Conservation (phyloP, 2,113 vertebrate genomes). For the Gallinago jamesoni region DNA sequence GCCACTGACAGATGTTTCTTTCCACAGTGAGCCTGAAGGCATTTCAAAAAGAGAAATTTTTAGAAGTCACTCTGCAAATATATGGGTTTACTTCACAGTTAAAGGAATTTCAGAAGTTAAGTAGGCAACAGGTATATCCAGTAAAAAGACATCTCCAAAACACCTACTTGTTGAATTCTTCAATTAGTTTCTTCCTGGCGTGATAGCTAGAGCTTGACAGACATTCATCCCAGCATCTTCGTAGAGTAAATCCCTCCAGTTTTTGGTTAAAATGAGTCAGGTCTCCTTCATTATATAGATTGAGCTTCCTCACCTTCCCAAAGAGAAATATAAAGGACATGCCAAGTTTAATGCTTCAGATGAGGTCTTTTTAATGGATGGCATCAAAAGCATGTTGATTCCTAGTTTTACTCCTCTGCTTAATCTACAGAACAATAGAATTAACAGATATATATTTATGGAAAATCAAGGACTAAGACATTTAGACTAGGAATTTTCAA, state of each 20-base stretch:
- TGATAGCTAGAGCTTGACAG: conserved; percentile 77
- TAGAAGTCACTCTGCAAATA: not conserved
- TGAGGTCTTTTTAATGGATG: not conserved
- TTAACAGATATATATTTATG: not conserved
- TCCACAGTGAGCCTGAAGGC: not conserved
- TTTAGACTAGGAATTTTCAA: not conserved
- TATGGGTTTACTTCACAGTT: not conserved
- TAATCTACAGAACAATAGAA: not conserved
- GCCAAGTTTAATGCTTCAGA: not conserved
- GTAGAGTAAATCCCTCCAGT: conserved; percentile 83
- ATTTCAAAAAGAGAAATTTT: not conserved
- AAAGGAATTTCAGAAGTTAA: not conserved
- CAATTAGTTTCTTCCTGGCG: conserved; percentile 67
- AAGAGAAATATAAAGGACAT: not conserved
- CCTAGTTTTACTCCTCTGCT: not conserved
- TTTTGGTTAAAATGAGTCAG: conserved; percentile 89
- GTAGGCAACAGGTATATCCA: not conserved
- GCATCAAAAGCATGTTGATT: not conserved
- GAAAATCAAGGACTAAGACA: not conserved
- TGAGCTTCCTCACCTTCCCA: conserved; percentile 84
- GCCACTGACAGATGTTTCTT: not conserved
- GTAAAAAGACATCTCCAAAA: not conserved
- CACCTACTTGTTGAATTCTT: conserved; percentile 88
- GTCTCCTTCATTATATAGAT: conserved; percentile 89
- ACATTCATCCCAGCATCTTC: conserved; percentile 92